Conservation (phyloP, 1,140 invertebrate genomes). For the Megalonaias nervosa region DNA sequence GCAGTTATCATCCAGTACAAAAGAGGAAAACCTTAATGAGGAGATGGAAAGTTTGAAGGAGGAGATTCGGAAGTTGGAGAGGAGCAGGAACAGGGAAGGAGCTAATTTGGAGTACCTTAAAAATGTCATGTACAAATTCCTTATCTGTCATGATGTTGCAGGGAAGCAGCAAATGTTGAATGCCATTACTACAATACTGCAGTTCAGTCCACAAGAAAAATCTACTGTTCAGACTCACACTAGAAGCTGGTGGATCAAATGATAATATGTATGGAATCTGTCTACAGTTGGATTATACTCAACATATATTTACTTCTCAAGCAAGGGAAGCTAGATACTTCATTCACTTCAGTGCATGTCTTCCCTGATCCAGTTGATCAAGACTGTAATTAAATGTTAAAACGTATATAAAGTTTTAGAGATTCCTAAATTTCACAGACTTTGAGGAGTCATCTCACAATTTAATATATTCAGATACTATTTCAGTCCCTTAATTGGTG, state of each 20-base stretch:
- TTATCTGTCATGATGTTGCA: conserved; percentile 79
- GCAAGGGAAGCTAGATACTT: too few species aligned
- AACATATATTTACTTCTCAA: too few species aligned
- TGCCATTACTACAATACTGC: conserved; percentile 87
- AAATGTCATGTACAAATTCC: conserved; percentile 88
- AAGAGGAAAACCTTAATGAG: conserved; percentile 76
- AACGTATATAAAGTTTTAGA: too few species aligned
- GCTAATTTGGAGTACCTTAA: conserved; percentile 93
- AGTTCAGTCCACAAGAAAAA: conserved; percentile 83
- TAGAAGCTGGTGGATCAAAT: conserved; percentile 51
- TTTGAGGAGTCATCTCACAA: too few species aligned
- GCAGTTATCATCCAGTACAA: conserved; percentile 75
- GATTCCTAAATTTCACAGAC: too few species aligned
- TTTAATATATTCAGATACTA: too few species aligned
- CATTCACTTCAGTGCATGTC: too few species aligned
- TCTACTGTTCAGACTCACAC: conserved; percentile 63
- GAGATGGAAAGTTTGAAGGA: conserved; percentile 74
- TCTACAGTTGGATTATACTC: too few species aligned
- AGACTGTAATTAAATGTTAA: too few species aligned
- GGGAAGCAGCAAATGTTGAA: conserved; percentile 88
- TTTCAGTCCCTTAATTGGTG: too few species aligned
- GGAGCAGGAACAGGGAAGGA: conserved; percentile 84
- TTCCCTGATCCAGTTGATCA: too few species aligned
- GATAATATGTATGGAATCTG: too few species aligned
- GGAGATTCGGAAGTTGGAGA: conserved; percentile 78